phyloP scores from a whole-genome alignment of 2,797 vertebrate species.

The Mormyrops attenuatus region DNA sequence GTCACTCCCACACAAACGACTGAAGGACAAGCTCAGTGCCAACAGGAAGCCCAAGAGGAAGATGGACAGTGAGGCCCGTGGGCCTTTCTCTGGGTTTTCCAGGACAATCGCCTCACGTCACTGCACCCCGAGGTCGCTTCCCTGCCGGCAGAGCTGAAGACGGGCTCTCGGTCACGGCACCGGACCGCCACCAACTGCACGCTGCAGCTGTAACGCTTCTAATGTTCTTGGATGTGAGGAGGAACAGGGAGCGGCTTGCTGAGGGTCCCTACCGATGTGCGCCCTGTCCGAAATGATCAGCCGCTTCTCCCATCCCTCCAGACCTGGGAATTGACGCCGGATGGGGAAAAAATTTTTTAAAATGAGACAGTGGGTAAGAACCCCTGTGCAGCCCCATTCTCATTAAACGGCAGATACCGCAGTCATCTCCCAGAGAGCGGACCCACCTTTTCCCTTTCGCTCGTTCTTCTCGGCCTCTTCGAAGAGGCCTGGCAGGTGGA shows the following conservation, averaged over 20 bases:
- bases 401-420: not conserved
- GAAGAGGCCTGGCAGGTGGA: conserved; percentile 94
- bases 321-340: conserved; percentile 57
- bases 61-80: not conserved
- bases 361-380: not conserved
- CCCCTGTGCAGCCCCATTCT: not conserved
- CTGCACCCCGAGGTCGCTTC: not conserved
- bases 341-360: not conserved
- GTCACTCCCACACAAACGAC: not conserved
- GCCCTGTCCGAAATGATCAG: conserved; percentile 96
- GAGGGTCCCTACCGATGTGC: conserved; percentile 81
- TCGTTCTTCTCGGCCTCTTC: conserved; percentile 94
- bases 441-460: conserved; percentile 85
- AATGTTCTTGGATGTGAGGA: not conserved
- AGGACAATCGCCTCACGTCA: not conserved
- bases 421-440: not conserved
- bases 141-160: not conserved
- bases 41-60: not conserved
- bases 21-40: not conserved
- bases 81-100: not conserved
- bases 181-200: not conserved
- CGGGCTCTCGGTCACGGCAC: not conserved
- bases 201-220: not conserved
- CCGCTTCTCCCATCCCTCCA: conserved; percentile 91
- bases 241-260: not conserved